Percentiles rank a stretch among this genome's conserved stretches.
These are phyloP conservation scores for Coelopa pilipes DNA, from an alignment of 2,888 invertebrate genomes.

Conservation along the genomic window DNA sequence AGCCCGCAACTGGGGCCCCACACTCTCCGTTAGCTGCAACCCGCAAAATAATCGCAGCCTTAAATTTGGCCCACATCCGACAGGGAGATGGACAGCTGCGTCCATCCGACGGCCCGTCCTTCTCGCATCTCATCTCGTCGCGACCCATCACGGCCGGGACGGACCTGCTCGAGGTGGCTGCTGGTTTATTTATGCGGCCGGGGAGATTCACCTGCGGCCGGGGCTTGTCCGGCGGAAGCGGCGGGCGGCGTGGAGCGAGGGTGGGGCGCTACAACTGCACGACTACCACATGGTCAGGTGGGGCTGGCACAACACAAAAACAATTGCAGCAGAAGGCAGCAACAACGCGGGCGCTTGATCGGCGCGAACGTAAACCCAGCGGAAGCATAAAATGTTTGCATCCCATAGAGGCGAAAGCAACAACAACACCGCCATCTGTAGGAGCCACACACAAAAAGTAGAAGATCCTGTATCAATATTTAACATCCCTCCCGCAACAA, in stretches of 20 bases:
- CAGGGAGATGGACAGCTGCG: background rate
- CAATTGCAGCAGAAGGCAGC: too few species aligned
- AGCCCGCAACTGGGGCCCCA: background rate
- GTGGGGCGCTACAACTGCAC: too few species aligned
- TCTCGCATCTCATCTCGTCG: background rate
- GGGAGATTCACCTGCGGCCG: constrained; percentile 38
- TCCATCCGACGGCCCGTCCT: background rate
- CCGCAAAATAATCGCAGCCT: background rate
- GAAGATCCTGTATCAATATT: constrained; percentile 40
- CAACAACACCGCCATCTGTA: too few species aligned
- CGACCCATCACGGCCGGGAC: background rate
- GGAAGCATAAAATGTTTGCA: constrained; percentile 41
- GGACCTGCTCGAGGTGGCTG: background rate
- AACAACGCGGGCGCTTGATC: background rate
- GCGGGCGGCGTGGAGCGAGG: too few species aligned
- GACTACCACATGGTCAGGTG: too few species aligned
- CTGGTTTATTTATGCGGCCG: constrained; percentile 6
- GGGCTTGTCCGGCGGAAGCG: background rate
- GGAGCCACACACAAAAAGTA: background rate
- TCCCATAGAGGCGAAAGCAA: constrained; percentile 32
- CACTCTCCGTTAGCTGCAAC: background rate
- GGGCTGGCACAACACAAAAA: too few species aligned
- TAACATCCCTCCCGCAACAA: constrained; percentile 23
- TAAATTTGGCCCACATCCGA: constrained; percentile 4
- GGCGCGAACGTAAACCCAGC: constrained; percentile 28